Conservation (phyloP, 2,797 vertebrate genomes). For the Peromyscus attwateri region DNA sequence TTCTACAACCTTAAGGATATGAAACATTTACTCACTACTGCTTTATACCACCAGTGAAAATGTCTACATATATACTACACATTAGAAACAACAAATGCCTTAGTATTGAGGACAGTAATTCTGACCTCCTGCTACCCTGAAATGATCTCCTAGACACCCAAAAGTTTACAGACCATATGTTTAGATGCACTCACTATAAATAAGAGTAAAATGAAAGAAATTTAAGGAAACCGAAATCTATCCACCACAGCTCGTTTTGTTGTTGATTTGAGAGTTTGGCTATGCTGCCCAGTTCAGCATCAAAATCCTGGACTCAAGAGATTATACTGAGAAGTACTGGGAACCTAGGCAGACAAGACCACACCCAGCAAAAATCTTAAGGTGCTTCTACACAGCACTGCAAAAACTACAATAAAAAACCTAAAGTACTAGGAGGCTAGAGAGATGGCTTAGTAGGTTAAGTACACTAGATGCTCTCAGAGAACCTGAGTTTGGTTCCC, state of each 20-base stretch:
- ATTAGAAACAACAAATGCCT: not conserved
- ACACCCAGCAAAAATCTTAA: not conserved
- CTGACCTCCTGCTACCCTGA: not conserved
- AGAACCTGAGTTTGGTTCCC: not conserved
- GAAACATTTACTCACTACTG: not conserved
- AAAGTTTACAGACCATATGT: not conserved
- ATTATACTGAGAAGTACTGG: not conserved
- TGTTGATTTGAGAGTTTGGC: not conserved
- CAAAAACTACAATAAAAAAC: slow-evolving; percentile 37
- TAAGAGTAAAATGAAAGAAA: slow-evolving; percentile 28
- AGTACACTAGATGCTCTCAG: not conserved
- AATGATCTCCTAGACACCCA: not conserved
- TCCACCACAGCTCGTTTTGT: not conserved
- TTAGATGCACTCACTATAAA: not conserved
- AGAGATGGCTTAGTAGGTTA: not conserved
- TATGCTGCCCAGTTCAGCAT: not conserved
- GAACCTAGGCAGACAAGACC: not conserved
- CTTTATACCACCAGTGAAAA: not conserved
- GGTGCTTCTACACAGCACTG: not conserved
- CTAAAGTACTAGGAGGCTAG: too few relatives aligned
- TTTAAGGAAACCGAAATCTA: slow-evolving; percentile 31
- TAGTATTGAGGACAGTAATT: slow-evolving; percentile 7
- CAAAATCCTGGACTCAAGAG: not conserved
- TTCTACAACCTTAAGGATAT: not conserved
- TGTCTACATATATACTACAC: not conserved